Base-by-base conservation (phyloP, 2,888 invertebrate genomes). In the Lycaena phlaeas region DNA sequence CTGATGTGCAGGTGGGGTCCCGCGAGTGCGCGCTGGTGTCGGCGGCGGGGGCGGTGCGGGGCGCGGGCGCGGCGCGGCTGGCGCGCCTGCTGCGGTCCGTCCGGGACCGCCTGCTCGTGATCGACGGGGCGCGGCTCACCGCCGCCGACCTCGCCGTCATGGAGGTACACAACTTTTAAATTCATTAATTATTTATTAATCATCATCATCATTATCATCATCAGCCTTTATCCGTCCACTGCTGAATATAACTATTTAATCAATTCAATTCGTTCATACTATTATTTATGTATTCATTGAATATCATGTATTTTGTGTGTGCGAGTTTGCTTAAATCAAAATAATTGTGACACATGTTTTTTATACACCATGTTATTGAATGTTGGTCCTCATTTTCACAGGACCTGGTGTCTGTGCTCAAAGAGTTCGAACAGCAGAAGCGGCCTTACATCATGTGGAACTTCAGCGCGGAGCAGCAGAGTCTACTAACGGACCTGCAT, bases 401-500 rank as follows among this genome's bases (percentile, higher is more conserved):
- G 82, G 75, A 65, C 40, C 41, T 82, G 30, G 54, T 67, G 51
- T 52, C 70, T 49, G 64, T 63, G 53, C 63, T 81, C 56, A 2
- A 59, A 44, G 82, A 82, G 7, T 40, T 79, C 46, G 74, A 78
- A 50, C 52, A 55, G 37, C 44, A 47, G 1, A 54, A 60, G 1
- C 60, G 61, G 11, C 51, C 50, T 10, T 59, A 72, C 27, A 47
- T 82, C 2, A 40, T 82, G 42, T 84, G 82, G 81, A 79, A 79
- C 59, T 76, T 79, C 48, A 54, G 60, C 14, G 59, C 61, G 0
- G 44, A 47, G 1, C 60, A 67, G 29, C 64, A 61, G 44, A 51
- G 27, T 7, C 37, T 78, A 29, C 51, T 81, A 26, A 61, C 60
- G 17, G 67, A 71, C 4, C 34, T 82, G 12, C 49, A 60, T 1